Conservation (phyloP, 2,113 vertebrate species). For the Psittacara wagleri region DNA sequence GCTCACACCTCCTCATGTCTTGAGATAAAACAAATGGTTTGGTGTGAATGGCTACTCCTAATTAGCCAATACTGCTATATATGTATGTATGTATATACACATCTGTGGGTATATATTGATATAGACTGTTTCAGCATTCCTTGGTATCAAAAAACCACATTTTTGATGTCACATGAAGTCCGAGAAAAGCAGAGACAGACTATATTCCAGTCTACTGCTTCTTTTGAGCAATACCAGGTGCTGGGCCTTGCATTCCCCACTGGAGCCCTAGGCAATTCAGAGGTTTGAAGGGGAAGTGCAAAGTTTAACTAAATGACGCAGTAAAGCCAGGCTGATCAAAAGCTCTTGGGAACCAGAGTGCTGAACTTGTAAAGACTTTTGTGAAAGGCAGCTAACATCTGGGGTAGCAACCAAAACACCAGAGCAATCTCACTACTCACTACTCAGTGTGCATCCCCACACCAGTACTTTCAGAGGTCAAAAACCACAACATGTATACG, state of each 20-base stretch:
- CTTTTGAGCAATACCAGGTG: background rate
- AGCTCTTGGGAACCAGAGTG: background rate
- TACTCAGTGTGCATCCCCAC: background rate
- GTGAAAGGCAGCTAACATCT: background rate
- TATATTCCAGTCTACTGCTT: background rate
- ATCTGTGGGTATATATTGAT: background rate
- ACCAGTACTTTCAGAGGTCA: background rate
- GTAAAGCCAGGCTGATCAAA: background rate
- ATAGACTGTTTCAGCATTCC: background rate
- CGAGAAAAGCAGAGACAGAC: background rate
- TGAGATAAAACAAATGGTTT: background rate
- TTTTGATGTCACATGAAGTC: background rate
- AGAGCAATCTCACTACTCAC: background rate
- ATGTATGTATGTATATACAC: too few species aligned
- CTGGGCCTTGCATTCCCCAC: background rate
- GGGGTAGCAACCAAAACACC: background rate
- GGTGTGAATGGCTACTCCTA: background rate
- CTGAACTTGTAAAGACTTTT: background rate
- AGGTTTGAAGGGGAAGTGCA: background rate
- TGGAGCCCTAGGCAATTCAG: background rate
- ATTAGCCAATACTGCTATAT: background rate
- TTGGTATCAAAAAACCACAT: background rate
- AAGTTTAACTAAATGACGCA: background rate
- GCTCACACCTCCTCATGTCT: background rate
- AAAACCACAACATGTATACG: background rate